Evolutionary conservation across 2,113 vertebrate genomes (phyloP).

Genomic region (Mustelus asterias): DNA sequence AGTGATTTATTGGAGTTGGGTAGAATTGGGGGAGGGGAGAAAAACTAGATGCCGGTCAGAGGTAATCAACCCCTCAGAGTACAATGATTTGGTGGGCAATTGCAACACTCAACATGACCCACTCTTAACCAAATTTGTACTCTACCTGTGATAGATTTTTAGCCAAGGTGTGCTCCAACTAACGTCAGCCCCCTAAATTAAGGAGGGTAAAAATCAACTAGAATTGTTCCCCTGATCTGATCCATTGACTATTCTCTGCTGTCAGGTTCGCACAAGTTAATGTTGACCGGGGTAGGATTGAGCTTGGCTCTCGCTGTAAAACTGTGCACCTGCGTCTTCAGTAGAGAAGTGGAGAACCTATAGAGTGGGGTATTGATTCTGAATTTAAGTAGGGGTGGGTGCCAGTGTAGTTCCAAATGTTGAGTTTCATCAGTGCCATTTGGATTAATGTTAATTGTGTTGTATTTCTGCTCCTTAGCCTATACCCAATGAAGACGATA

Average conservation of each 20-base stretch:
- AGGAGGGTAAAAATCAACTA: neutral
- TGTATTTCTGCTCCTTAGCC: neutral
- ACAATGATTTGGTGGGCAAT: too few relatives aligned
- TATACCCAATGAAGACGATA: neutral
- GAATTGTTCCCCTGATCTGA: neutral
- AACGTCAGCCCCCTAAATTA: neutral
- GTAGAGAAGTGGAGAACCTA: neutral
- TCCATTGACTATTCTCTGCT: neutral
- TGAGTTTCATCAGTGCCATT: neutral
- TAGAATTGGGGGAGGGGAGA: neutral
- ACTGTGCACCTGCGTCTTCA: neutral
- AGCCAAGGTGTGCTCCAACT: neutral
- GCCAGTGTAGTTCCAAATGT: neutral
- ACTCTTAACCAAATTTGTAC: neutral
- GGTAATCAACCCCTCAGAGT: neutral
- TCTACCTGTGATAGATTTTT: neutral
- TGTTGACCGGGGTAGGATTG: neutral
- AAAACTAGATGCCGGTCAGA: neutral
- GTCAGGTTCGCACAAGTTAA: neutral
- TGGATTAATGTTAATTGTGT: neutral
- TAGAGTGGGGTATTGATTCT: neutral
- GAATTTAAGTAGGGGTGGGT: neutral
- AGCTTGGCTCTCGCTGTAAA: neutral
- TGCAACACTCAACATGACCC: too few relatives aligned
- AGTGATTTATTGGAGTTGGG: neutral